Percentiles rank a stretch among this genome's conserved stretches.
Conservation (phyloP, 2,888 invertebrate species). For the Mycalesis mineus region DNA sequence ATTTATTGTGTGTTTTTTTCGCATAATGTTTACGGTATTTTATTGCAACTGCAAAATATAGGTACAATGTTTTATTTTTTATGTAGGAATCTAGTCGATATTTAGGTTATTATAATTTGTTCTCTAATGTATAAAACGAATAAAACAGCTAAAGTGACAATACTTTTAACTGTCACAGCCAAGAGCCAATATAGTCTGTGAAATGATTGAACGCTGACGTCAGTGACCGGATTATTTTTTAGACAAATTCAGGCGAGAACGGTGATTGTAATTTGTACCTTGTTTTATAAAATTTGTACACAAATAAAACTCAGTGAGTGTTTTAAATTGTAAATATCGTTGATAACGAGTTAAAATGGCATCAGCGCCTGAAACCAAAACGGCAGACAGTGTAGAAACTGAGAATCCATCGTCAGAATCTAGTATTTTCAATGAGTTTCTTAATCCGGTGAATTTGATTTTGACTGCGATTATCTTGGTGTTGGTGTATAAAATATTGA, state of each 20-base stretch:
- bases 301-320: conserved; percentile 36
- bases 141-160: too few relatives aligned
- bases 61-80: too few relatives aligned
- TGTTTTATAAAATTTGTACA: conserved; percentile 41
- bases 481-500: conserved; percentile 83
- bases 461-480: conserved; percentile 81
- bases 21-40: too few relatives aligned
- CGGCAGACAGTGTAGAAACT: conserved; percentile 33
- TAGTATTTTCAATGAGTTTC: conserved; percentile 71
- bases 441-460: conserved; percentile 82
- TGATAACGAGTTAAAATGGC: conserved; percentile 46
- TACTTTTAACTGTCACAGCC: too few relatives aligned
- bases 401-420: conserved; percentile 38
- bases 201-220: conserved; percentile 49
- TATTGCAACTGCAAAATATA: too few relatives aligned
- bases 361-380: conserved; percentile 52
- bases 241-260: conserved; percentile 27
- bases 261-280: conserved; percentile 12
- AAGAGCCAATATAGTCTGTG: too few relatives aligned
- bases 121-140: too few relatives aligned
- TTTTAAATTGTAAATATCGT: conserved; percentile 23
- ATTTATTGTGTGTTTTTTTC: too few relatives aligned
- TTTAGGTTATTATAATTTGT: too few relatives aligned
- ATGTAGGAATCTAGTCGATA: too few relatives aligned
- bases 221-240: conserved; percentile 51